A percentile compares a stretch with the other conserved stretches of the same genome.
Conservation (phyloP, 2,797 vertebrate species). For the Scleropages formosus region DNA sequence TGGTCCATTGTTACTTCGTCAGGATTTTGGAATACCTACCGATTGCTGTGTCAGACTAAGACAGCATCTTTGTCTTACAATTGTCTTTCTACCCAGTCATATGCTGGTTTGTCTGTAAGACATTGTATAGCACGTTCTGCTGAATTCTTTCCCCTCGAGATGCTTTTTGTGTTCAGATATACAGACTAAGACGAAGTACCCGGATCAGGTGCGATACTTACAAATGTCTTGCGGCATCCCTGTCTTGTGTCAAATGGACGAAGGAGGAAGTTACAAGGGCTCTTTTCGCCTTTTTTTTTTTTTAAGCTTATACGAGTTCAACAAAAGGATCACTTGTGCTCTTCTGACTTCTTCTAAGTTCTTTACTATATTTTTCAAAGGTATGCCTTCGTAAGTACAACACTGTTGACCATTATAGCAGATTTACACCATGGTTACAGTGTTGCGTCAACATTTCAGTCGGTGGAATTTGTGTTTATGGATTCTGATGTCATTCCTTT, state of each 20-base stretch:
- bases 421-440: neutral
- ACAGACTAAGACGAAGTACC: neutral
- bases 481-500: neutral
- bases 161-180: neutral
- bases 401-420: neutral
- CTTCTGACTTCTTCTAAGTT: neutral
- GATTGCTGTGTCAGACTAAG: neutral
- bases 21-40: slow-evolving; percentile 26
- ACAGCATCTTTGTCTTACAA: too few species aligned
- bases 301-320: neutral
- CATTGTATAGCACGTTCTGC: neutral
- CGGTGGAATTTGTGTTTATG: neutral
- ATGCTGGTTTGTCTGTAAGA: neutral
- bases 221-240: neutral
- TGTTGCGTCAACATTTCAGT: neutral
- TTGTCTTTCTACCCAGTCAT: too few species aligned
- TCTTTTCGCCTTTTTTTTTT: too few species aligned
- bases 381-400: neutral
- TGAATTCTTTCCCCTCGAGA: neutral
- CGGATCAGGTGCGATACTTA: too few species aligned
- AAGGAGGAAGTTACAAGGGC: too few species aligned
- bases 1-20: slow-evolving; percentile 23
- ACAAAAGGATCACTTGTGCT: neutral
- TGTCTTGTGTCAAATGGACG: neutral
- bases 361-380: slow-evolving; percentile 6